phyloP scores from a whole-genome alignment of 2,113 vertebrate species.

The Ammodytes marinus region DNA sequence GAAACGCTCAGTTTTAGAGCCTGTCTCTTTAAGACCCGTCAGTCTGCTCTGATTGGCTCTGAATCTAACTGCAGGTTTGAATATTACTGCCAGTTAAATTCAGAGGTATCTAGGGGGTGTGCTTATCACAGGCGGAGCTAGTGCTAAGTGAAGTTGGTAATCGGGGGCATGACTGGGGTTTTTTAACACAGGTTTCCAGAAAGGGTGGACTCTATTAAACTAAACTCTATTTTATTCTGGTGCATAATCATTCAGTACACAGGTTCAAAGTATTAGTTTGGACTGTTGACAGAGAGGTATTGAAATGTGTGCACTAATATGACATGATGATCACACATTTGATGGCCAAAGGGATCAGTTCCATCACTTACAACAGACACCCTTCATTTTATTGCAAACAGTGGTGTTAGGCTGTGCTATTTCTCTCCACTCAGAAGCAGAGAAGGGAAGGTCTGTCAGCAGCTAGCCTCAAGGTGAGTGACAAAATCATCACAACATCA shows the following conservation, averaged over 20 bases:
- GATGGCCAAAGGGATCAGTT: constrained; percentile 41
- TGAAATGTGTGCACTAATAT: constrained; percentile 40
- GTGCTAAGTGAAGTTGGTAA: too few relatives aligned
- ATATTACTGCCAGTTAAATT: too few relatives aligned
- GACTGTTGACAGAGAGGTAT: constrained; percentile 21
- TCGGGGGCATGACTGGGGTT: too few relatives aligned
- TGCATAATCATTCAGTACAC: constrained; percentile 24
- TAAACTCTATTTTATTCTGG: constrained; percentile 32
- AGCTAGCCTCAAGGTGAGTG: constrained; percentile 71
- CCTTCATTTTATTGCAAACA: constrained; percentile 57
- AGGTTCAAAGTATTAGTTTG: constrained; percentile 43
- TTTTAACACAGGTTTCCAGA: too few relatives aligned
- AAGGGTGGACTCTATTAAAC: too few relatives aligned
- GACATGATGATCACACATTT: constrained; percentile 52
- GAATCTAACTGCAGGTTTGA: too few relatives aligned
- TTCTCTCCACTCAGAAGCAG: constrained; percentile 36
- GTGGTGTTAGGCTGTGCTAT: constrained; percentile 5
- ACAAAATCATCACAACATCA: constrained; percentile 68
- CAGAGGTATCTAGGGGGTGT: too few relatives aligned
- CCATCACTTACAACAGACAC: constrained; percentile 39
- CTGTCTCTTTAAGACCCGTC: too few relatives aligned
- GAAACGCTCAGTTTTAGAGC: too few relatives aligned
- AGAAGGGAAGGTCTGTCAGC: constrained; percentile 52
- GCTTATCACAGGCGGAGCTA: too few relatives aligned
- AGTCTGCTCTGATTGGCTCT: too few relatives aligned